Base-by-base conservation (phyloP, 2,113 vertebrate species). In the Brachyistius frenatus region DNA sequence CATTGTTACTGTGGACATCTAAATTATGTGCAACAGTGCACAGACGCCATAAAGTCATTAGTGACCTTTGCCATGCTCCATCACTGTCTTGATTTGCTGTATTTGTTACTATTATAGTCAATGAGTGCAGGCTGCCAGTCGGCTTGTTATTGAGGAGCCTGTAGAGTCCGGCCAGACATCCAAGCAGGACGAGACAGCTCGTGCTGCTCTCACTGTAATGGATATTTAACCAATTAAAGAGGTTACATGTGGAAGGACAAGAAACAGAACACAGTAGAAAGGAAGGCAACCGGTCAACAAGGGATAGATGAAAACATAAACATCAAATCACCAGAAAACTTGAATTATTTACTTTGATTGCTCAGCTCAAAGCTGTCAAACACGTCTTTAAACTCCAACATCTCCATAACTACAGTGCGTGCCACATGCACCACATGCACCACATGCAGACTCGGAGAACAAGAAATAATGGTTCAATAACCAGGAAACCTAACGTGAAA, bases 111-210 rank as follows among this genome's bases (percentile, higher is more conserved):
- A 47, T 52, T 75, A 81, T 58, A 30, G 70, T 16, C 70, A 7
- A 31, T n/a, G 66, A 65, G 15, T 9, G 61, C 37, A 30, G 23
- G 14, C 30, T 68, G 74, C 66, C 81, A 72, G 31, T 5, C 32
- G 9, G 62, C 58, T 37, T 1, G 58, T 69, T 76, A 73, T 76
- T 69, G 47, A 88, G 41, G 58, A 76, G 63, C 31, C 66, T 23
- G 23, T 23, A 13, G 1, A 69, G 32, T 58, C 39, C 55, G 52
- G 56, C 0, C 50, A 72, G 63, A 66, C 32, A 15, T 71, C 56
- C 53, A 41, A 63, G 41, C 36, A 71, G 62, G 70, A 67, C 79
- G 39, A 60, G 39, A 23, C 46, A 37, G 49, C 32, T 44, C 14
- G 11, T 71, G 66, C 72, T 63, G 50, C 32, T 44, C n/a, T n/a